Percentiles rank a stretch among this genome's conserved stretches.
Evolutionary conservation across 2,797 vertebrate species (phyloP).

Genomic region (Phaenicophaeus curvirostris): DNA sequence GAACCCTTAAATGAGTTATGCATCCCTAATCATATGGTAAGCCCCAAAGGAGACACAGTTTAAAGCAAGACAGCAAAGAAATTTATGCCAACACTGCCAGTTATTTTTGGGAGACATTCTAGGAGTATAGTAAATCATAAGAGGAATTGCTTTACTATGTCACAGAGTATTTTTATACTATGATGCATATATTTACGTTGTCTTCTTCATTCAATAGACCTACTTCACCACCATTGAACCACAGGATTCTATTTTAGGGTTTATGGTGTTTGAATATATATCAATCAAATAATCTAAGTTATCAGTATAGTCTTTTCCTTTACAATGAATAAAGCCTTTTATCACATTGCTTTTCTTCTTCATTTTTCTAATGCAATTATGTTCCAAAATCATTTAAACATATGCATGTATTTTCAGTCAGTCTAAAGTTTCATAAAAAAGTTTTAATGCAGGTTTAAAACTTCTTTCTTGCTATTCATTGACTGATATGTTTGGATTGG

Average conservation of each 20-base stretch:
- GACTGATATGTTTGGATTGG: neutral
- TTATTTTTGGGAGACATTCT: neutral
- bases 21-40: neutral
- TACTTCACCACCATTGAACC: neutral
- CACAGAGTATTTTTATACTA: neutral
- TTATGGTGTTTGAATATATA: neutral
- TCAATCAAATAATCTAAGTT: neutral
- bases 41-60: neutral
- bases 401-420: neutral
- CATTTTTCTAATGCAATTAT: neutral
- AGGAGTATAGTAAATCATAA: conserved; percentile 5
- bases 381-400: neutral
- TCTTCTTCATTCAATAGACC: neutral
- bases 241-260: neutral
- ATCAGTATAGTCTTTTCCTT: neutral
- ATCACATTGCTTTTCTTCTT: neutral
- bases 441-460: neutral
- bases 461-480: neutral
- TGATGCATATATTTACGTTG: neutral
- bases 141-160: conserved; percentile 2
- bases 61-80: neutral
- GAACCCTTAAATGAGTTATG: neutral
- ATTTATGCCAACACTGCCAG: neutral
- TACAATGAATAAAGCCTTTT: neutral
- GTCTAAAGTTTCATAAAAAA: neutral